These are phyloP conservation scores for Heliconius congener DNA, from an alignment of 1,140 invertebrate species.

Conservation along the genomic window DNA sequence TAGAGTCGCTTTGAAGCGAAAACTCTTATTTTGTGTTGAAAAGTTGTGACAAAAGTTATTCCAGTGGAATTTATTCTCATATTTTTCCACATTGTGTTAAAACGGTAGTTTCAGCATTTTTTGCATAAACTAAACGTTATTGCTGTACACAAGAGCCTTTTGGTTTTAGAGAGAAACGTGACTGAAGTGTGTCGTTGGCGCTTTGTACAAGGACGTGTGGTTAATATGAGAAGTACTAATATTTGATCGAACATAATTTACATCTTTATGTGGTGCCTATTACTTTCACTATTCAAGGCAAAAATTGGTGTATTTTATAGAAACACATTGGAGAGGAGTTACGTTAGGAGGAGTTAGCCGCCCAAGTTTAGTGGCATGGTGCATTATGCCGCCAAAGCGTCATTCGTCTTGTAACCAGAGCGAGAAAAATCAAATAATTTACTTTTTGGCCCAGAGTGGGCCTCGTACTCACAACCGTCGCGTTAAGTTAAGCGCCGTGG, in stretches of 20 bases:
- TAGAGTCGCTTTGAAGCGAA: neutral
- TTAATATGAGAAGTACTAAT: constrained; percentile 7
- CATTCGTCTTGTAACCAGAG: no score
- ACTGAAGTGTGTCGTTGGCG: constrained; percentile 5
- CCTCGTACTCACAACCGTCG: no score
- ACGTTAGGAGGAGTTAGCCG: no score
- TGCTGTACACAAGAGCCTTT: neutral
- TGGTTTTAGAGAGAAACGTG: constrained; percentile 3
- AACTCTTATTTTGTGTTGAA: neutral
- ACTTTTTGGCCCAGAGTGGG: no score
- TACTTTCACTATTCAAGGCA: neutral
- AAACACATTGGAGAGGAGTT: neutral
- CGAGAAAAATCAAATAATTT: no score
- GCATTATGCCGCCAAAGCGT: no score
- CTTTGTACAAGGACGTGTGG: constrained; percentile 8
- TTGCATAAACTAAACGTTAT: neutral
- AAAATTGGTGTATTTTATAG: neutral
- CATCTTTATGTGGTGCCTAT: neutral
- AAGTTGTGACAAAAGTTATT: neutral
- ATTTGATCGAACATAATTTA: neutral
- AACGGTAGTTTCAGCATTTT: neutral
- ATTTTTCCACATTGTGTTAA: neutral
- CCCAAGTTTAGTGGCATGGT: no score
- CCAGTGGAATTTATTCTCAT: neutral
- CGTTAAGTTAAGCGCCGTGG: no score